Evolutionary conservation across 2,113 vertebrate genomes (phyloP).

Genomic region (Probosciger aterrimus): DNA sequence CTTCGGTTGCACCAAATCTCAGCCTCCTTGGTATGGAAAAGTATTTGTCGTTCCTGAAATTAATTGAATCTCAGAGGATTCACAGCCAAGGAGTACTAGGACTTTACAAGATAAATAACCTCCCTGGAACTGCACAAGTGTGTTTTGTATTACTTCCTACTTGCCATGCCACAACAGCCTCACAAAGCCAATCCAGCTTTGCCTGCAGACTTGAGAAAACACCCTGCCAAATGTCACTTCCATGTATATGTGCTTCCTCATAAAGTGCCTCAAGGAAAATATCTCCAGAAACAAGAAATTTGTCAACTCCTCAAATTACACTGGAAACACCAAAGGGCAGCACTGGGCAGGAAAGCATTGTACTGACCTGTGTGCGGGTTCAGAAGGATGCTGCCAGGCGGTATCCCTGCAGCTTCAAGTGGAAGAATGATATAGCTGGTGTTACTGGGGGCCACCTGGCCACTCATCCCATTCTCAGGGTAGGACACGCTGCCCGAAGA

Average conservation of each 20-base stretch:
- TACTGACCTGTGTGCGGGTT: constrained; percentile 92
- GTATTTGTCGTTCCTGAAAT: not conserved
- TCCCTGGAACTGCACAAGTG: rapidly evolving
- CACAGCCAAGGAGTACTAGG: not conserved
- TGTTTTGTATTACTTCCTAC: not conserved
- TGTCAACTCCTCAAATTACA: not conserved
- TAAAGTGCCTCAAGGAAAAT: not conserved
- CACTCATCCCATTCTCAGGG: constrained; percentile 72
- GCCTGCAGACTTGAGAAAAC: not conserved
- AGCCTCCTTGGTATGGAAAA: not conserved
- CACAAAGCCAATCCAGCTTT: not conserved
- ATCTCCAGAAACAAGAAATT: not conserved
- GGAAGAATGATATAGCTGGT: constrained; percentile 86
- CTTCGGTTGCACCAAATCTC: not conserved
- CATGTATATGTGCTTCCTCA: not conserved
- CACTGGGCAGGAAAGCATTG: not conserved
- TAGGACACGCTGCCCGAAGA: constrained; percentile 71
- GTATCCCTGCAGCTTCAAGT: constrained; percentile 89
- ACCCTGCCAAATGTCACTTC: not conserved
- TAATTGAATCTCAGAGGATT: not conserved
- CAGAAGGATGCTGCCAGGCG: constrained; percentile 91
- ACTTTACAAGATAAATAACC: not conserved
- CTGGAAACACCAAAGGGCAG: not conserved
- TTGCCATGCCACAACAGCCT: not conserved
- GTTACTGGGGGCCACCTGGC: constrained; percentile 74